Base-by-base conservation (phyloP, 2,797 vertebrate genomes). In the Myotis planiceps region DNA sequence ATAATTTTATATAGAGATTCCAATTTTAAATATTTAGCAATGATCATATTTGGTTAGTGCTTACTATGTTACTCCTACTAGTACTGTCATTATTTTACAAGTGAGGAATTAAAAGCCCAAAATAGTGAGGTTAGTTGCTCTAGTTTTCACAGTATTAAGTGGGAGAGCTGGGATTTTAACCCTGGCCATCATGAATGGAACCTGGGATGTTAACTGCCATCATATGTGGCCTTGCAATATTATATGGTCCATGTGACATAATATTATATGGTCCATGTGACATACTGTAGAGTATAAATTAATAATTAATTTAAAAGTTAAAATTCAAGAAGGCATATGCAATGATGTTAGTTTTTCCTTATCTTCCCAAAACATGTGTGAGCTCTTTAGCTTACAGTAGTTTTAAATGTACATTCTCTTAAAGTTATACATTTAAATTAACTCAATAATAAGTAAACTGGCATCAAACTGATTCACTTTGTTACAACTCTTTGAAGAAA, bases 1-100 rank as follows among this genome's bases (percentile, higher is more conserved):
- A 12, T 76, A 85, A 83, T 90, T 94, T 91, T 82, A 10, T 60
- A 23, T 81, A 78, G 79, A 75, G 12, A 75, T 90, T 88, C 80
- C 1, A 89, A 82, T 65, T 15, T 66, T 23, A 37, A 83, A 69
- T 79, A 81, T 71, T 55, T 95, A 79, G 21, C 27, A 32, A 42
- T 23, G 47, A 27, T 65, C 10, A 65, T 63, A 42, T 42, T 51
- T 65, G 37, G 39, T 45, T 82, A 51, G 5, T 58, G 32, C 5
- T 88, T 88, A 32, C 25, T 76, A 2, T 69, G 1, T 76, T 76
- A 83, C 47, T 83, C 9, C 27, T 66, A 23, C 79, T 78, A 69
- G 42, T 12, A 16, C 4, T 63, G 29, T 71, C 16, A 19, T 72
- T 6, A 39, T 72, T 94, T 83, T 74, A 15, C 0, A 8, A 21